Evolutionary conservation across 2,888 invertebrate species (phyloP).

Genomic region (Minunthozetes semirufus): DNA sequence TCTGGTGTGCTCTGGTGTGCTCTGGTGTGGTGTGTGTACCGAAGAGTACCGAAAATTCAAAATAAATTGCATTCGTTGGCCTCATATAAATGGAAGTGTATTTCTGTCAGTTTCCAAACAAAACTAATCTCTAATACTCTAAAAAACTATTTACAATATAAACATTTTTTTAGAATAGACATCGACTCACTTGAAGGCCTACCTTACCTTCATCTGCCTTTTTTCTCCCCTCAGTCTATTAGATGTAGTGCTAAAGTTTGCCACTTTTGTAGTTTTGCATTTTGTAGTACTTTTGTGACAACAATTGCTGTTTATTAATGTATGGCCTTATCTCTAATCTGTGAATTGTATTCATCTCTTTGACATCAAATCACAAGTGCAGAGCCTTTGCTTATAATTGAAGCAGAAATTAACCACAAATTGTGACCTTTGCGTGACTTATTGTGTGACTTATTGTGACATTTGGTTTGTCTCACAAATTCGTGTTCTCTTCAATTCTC

Average conservation of each 20-base stretch:
- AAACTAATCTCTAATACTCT: slow-evolving; percentile 4
- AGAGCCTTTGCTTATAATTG: background rate
- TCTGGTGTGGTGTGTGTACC: background rate
- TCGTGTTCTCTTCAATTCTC: background rate
- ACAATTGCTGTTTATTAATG: background rate
- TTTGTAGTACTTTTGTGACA: background rate
- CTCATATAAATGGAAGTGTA: slow-evolving; percentile 8
- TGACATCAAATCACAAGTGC: slow-evolving; percentile 16
- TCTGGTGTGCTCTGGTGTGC: background rate
- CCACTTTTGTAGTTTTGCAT: background rate
- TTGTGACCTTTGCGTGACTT: background rate
- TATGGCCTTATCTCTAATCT: slow-evolving; percentile 29
- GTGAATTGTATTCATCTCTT: slow-evolving; percentile 21
- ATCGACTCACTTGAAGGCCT: background rate
- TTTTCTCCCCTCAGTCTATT: background rate
- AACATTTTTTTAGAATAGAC: slow-evolving; percentile 9
- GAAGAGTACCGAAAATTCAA: background rate
- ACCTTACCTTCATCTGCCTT: background rate
- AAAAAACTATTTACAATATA: slow-evolving; percentile 12
- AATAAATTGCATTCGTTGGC: slow-evolving; percentile 21
- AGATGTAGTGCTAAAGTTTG: slow-evolving; percentile 14
- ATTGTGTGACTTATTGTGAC: background rate
- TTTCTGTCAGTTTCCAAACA: slow-evolving; percentile 2
- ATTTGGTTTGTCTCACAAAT: background rate
- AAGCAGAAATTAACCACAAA: slow-evolving; percentile 2